phyloP scores from a whole-genome alignment of 2,888 invertebrate species.

The Eupithecia tripunctaria region DNA sequence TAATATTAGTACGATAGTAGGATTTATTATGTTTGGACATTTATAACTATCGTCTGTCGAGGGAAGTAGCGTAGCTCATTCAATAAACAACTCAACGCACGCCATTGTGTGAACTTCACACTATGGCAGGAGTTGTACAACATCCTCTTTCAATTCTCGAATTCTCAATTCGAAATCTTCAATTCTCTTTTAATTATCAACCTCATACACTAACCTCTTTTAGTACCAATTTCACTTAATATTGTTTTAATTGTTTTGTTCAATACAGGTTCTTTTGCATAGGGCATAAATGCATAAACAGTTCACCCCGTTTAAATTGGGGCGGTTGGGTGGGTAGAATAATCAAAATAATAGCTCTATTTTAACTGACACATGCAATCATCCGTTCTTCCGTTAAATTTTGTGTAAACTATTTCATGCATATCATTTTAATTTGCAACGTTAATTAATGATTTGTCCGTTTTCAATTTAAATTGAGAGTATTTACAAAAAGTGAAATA shows the following conservation, averaged over 20 bases:
- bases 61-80: no score
- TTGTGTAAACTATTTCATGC: neutral
- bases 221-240: neutral
- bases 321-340: neutral
- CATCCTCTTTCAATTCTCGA: no score
- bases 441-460: neutral
- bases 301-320: neutral
- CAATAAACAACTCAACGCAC: no score
- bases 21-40: no score
- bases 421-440: neutral
- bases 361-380: neutral
- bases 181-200: no score
- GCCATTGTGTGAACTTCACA: no score
- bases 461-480: neutral
- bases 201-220: neutral
- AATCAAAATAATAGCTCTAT: neutral
- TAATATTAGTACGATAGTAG: no score
- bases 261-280: neutral
- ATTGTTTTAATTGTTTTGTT: constrained; percentile 1
- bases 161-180: no score
- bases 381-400: neutral
- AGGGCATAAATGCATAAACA: neutral
- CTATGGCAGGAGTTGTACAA: no score
- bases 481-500: neutral
- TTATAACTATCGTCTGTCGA: no score